phyloP scores from a whole-genome alignment of 2,113 vertebrate genomes.

The Tympanuchus pallidicinctus region DNA sequence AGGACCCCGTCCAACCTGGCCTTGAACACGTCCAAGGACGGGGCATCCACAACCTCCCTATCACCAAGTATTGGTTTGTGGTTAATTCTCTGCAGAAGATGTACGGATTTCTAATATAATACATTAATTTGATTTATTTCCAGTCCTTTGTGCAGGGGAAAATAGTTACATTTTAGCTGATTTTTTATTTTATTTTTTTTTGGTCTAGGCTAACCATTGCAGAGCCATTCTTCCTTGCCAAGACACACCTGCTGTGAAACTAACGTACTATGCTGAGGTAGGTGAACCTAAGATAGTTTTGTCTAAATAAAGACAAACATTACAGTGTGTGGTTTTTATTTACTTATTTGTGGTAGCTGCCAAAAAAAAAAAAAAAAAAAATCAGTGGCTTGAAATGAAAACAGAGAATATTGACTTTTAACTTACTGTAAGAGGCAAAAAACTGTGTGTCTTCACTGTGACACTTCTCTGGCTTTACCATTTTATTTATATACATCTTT shows the following conservation, averaged over 20 bases:
- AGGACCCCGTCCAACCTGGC: too few relatives aligned
- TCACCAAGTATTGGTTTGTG: not conserved
- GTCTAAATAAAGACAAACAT: not conserved
- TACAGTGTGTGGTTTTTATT: not conserved
- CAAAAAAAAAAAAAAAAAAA: too few relatives aligned
- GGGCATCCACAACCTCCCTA: too few relatives aligned
- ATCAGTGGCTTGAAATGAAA: not conserved
- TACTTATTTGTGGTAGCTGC: not conserved
- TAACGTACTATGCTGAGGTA: slow-evolving; percentile 96
- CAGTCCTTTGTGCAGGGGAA: not conserved
- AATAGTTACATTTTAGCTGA: not conserved
- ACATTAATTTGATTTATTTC: not conserved
- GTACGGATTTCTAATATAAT: not conserved
- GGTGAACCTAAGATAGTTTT: not conserved
- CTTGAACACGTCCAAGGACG: too few relatives aligned
- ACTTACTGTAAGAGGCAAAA: not conserved
- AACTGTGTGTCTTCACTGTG: not conserved
- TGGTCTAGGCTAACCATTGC: slow-evolving; percentile 89
- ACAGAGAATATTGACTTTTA: not conserved
- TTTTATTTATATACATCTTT: not conserved
- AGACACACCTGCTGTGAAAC: slow-evolving; percentile 93
- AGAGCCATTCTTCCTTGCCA: slow-evolving; percentile 95
- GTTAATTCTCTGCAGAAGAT: not conserved
- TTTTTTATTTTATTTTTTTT: not conserved
- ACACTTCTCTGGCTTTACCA: not conserved